phyloP scores from a whole-genome alignment of 1,140 invertebrate species.

The Drosophila kepulauana region DNA sequence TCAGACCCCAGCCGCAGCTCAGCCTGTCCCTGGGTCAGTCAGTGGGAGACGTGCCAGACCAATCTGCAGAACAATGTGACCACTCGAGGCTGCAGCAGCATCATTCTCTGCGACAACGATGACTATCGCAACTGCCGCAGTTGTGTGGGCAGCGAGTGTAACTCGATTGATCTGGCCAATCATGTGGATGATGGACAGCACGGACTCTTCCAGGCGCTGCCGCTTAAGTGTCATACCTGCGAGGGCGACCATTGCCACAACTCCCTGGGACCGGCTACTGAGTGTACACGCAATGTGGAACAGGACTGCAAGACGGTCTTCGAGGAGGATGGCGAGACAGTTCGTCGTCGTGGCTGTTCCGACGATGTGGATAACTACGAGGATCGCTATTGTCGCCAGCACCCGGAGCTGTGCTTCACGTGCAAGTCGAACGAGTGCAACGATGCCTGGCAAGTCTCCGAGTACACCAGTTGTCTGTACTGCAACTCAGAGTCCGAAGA shows the following conservation, averaged over 20 bases:
- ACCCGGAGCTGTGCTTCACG: constrained; percentile 60
- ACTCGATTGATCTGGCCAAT: constrained; percentile 71
- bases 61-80: constrained; percentile 60
- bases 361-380: constrained; percentile 79
- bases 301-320: constrained; percentile 82
- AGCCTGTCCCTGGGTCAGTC: constrained; percentile 59
- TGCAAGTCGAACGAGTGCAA: constrained; percentile 83
- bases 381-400: constrained; percentile 64
- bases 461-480: constrained; percentile 65
- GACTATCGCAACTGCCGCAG: constrained; percentile 70
- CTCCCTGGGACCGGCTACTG: constrained; percentile 60
- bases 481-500: constrained; percentile 58
- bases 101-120: constrained; percentile 52
- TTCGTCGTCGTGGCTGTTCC: constrained; percentile 68
- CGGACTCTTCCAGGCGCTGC: constrained; percentile 67
- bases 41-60: constrained; percentile 66
- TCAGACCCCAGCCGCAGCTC: constrained; percentile 51
- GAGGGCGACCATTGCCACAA: constrained; percentile 65
- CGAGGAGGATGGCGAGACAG: constrained; percentile 53
- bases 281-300: constrained; percentile 49
- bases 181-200: constrained; percentile 68
- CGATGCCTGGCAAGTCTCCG: constrained; percentile 56
- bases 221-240: constrained; percentile 69
- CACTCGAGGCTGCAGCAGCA: constrained; percentile 70
- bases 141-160: constrained; percentile 69